Conservation (phyloP, 2,797 vertebrate genomes). For the Rousettus madagascariensis region DNA sequence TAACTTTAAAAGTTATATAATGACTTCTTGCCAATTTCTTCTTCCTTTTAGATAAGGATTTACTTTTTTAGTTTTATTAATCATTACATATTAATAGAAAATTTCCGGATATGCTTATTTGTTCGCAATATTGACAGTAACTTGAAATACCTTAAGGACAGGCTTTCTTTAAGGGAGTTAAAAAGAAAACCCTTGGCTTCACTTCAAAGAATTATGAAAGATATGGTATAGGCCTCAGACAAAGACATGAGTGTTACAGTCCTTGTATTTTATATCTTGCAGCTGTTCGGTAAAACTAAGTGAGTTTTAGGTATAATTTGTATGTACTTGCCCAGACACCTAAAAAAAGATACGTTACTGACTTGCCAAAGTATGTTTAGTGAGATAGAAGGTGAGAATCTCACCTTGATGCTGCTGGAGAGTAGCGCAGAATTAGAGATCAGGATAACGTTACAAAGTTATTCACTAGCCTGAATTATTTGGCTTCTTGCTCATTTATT, state of each 20-base stretch:
- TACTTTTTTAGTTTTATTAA: conserved; percentile 66
- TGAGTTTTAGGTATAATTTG: conserved; percentile 84
- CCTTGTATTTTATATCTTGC: conserved; percentile 88
- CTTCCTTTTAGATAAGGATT: conserved; percentile 65
- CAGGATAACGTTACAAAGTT: neutral
- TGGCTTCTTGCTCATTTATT: conserved; percentile 16
- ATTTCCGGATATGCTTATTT: conserved; percentile 76
- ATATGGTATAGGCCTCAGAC: conserved; percentile 88
- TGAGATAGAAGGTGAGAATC: conserved; percentile 72
- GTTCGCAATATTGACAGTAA: conserved; percentile 87
- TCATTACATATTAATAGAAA: conserved; percentile 87
- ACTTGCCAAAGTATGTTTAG: conserved; percentile 83
- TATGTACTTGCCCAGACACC: conserved; percentile 85
- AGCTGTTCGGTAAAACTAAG: conserved; percentile 84
- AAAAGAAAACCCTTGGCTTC: conserved; percentile 88
- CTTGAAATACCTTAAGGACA: conserved; percentile 92
- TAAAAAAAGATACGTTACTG: conserved; percentile 80
- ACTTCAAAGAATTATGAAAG: conserved; percentile 91
- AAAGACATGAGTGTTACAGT: conserved; percentile 91
- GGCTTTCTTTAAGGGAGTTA: conserved; percentile 90
- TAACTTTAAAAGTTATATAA: conserved; percentile 65
- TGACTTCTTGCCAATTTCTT: conserved; percentile 71
- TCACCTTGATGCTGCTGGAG: conserved; percentile 69
- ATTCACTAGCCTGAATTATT: conserved; percentile 23
- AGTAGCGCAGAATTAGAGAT: neutral